These are phyloP conservation scores for Motacilla tschutschensis DNA, from an alignment of 2,113 vertebrate genomes.

Conservation along the genomic window DNA sequence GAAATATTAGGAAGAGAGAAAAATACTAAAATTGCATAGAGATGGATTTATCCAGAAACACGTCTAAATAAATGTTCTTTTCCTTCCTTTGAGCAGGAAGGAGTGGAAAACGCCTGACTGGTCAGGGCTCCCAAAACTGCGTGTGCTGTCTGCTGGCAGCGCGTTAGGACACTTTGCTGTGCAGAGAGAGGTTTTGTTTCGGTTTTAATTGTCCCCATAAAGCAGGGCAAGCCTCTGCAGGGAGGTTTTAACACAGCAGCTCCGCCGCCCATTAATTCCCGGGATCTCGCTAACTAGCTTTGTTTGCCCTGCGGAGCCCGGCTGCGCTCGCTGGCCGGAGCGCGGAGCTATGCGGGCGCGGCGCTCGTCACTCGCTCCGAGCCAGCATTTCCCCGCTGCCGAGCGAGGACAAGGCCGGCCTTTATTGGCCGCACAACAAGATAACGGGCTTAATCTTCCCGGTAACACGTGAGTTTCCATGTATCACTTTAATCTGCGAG, in stretches of 20 bases:
- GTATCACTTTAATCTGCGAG: slow-evolving; percentile 77
- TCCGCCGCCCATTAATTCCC: neutral
- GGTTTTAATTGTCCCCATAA: neutral
- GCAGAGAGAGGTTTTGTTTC: slow-evolving; percentile 16
- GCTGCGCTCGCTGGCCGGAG: neutral
- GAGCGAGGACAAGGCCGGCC: slow-evolving; percentile 29
- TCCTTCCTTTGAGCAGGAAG: neutral
- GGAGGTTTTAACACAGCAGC: slow-evolving; percentile 31
- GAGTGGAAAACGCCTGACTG: neutral
- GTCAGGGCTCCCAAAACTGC: neutral
- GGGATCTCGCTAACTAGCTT: slow-evolving; percentile 26
- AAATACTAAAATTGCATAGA: neutral
- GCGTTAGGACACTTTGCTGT: neutral
- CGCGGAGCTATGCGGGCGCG: neutral
- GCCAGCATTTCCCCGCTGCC: slow-evolving; percentile 4
- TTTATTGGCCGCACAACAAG: slow-evolving; percentile 69
- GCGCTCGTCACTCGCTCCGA: slow-evolving; percentile 31
- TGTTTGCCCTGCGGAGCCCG: neutral
- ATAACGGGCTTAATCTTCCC: slow-evolving; percentile 72
- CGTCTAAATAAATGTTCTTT: neutral
- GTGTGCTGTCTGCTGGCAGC: neutral
- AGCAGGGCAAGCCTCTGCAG: neutral
- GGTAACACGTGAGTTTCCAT: slow-evolving; percentile 72
- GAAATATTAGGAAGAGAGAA: neutral
- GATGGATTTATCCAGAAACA: neutral